Evolutionary conservation across 2,888 invertebrate species (phyloP).

Genomic region (Gastrophysa polygoni): DNA sequence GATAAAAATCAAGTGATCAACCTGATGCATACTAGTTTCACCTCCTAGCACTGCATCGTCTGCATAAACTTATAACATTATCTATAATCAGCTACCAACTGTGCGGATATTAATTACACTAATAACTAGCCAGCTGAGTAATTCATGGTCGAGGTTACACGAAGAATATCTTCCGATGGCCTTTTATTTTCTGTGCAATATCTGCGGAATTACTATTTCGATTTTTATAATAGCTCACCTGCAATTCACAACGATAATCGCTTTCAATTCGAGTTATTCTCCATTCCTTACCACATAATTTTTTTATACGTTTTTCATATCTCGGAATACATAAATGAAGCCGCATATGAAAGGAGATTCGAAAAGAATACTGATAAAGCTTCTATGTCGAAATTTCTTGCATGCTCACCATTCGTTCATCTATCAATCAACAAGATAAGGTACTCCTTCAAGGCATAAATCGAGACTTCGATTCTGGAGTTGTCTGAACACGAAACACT

Average conservation of each 20-base stretch:
- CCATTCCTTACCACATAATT: background rate
- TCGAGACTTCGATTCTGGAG: too few relatives aligned
- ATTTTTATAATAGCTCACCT: background rate
- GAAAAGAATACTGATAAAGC: too few relatives aligned
- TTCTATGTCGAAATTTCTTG: too few relatives aligned
- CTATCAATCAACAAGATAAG: too few relatives aligned
- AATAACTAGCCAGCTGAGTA: slow-evolving; percentile 13
- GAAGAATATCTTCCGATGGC: slow-evolving; percentile 7
- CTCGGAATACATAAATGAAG: too few relatives aligned
- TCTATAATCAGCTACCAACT: slow-evolving; percentile 17
- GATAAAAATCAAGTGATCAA: background rate
- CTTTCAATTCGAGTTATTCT: background rate
- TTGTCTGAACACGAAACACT: too few relatives aligned
- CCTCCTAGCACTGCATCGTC: background rate
- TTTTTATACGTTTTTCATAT: background rate
- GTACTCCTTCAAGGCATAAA: too few relatives aligned
- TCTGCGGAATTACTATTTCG: background rate
- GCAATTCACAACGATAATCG: background rate
- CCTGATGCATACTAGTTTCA: background rate
- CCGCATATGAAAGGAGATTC: too few relatives aligned
- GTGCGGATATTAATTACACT: slow-evolving; percentile 15
- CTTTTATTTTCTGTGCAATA: background rate
- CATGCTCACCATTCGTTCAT: too few relatives aligned
- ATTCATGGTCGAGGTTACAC: slow-evolving; percentile 17
- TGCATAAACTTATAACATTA: slow-evolving; percentile 15